Base-by-base conservation (phyloP, 2,888 invertebrate genomes). In the Agonopterix arenella region DNA sequence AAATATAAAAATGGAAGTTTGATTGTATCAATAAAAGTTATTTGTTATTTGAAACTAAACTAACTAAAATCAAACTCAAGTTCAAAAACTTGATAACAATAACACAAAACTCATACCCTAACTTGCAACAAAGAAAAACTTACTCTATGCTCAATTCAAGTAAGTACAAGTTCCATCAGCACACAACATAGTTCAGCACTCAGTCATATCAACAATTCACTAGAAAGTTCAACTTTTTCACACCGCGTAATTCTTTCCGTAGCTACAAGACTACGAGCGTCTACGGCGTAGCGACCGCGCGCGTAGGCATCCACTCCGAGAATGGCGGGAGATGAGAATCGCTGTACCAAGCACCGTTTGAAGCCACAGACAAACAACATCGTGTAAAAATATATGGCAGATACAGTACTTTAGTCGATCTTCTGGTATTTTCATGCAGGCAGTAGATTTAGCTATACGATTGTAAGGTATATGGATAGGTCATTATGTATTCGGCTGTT, bases 201-300 rank as follows among this genome's bases (percentile, higher is more conserved):
- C 42, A 37, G 44, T 42, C 36, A 47, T 45, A 51, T 54, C 45
- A 51, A 54, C 49, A 42, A 54, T 54, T 54, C 49, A 53, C 44
- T 50, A 43, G 16, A 13, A 46, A 53, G 41, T 43, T 52, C 46
- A 28, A 28, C 28, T 28, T 28, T n/a, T 44, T 36, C 56, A 28
- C 28, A 28, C 46, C 73, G 66, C 68, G 74, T 64, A 71, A 65
- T 61, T 65, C 61, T 67, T 69, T 68, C 53, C 66, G 66, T 54
- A 58, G 61, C 63, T 64, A 62, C 60, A 50, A 48, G 62, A 28
- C 70, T 62, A 65, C 58, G 59, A 49, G 28, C 28, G 62, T 67
- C 71, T 74, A 72, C 79, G 70, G 56, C 71, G 77, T 76, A 80
- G 73, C 77, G 61, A 70, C 82, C 80, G 76, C 72, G 65, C 78